Evolutionary conservation across 2,113 vertebrate genomes (phyloP).

Genomic region (Lepus timidus): DNA sequence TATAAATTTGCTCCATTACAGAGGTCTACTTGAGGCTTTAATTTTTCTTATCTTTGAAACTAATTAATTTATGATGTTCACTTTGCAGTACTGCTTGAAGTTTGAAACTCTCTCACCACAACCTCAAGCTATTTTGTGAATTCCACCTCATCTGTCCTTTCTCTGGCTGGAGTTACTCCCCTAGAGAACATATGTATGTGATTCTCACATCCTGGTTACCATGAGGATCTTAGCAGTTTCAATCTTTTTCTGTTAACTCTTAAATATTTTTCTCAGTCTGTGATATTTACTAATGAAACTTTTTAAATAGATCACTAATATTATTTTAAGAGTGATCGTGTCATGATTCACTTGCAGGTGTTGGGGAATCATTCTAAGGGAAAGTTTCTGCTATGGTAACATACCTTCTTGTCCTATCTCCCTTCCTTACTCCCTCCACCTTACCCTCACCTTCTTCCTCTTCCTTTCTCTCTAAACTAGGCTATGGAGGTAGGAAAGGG

Average conservation of each 20-base stretch:
- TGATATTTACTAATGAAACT: neutral
- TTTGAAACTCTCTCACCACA: neutral
- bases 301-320: neutral
- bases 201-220: neutral
- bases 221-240: neutral
- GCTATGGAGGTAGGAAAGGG: neutral
- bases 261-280: neutral
- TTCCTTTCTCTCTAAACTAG: neutral
- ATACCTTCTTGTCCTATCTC: neutral
- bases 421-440: neutral
- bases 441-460: neutral
- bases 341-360: neutral
- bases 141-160: neutral
- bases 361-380: neutral
- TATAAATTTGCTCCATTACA: neutral
- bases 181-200: neutral
- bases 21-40: neutral
- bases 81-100: neutral
- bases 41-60: conserved; percentile 31
- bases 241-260: neutral
- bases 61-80: neutral
- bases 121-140: neutral
- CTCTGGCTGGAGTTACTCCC: neutral
- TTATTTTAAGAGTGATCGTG: neutral
- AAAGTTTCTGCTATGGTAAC: neutral